Evolutionary conservation across 2,888 invertebrate species (phyloP).

Genomic region (Callinectes sapidus): DNA sequence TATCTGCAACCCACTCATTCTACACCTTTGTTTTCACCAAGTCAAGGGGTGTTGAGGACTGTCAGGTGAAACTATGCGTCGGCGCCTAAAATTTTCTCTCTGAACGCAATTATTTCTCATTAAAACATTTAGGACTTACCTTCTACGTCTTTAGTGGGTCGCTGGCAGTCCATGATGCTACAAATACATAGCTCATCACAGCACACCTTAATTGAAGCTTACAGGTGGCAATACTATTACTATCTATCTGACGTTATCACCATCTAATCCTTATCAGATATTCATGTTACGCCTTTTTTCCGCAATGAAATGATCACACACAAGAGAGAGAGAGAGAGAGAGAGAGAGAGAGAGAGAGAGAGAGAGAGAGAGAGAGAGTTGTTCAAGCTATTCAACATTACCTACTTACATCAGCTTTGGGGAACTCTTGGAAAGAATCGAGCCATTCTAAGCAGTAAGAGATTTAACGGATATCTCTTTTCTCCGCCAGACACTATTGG

Average conservation of each 20-base stretch:
- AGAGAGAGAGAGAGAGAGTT: not conserved
- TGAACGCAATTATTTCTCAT: not conserved
- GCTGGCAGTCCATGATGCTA: not conserved
- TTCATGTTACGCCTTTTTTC: not conserved
- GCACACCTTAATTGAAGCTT: not conserved
- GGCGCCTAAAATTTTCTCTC: not conserved
- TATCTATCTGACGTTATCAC: slow-evolving; percentile 5
- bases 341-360: not conserved
- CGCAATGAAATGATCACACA: not conserved
- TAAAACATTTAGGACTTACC: not conserved
- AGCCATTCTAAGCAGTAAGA: too few species aligned
- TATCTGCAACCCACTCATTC: not conserved
- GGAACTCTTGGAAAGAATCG: too few species aligned
- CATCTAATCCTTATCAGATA: slow-evolving; percentile 2
- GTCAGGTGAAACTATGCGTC: not conserved
- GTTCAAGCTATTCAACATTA: too few species aligned
- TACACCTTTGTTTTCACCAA: not conserved
- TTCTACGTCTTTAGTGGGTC: not conserved
- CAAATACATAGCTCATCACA: not conserved
- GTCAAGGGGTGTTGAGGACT: not conserved
- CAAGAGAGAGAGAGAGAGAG: not conserved
- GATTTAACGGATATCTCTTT: too few species aligned
- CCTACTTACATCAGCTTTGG: too few species aligned
- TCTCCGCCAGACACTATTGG: too few species aligned
- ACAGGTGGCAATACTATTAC: not conserved